Base-by-base conservation (phyloP, 64 coral and sea anemone genomes). In the Catalaphyllia jardinei region DNA sequence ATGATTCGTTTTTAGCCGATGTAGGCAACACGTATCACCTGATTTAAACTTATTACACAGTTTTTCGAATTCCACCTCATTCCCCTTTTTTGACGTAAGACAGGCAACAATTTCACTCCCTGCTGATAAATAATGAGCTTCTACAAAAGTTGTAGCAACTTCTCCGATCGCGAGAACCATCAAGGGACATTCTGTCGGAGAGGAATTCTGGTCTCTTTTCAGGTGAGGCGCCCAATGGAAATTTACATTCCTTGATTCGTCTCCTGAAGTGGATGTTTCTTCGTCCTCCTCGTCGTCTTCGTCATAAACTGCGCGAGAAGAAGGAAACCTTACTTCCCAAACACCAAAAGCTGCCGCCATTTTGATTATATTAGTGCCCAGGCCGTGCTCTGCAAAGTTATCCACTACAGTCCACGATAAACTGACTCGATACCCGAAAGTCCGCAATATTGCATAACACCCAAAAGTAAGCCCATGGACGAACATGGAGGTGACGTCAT, bases 261-360 rank as follows among this genome's bases (percentile, higher is more conserved):
- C 72, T 9, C 91, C 95, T 83, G 62, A 52, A 2, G 89, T 62
- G 25, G 38, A 86, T 65, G 77, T 31, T 77, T 74, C 76, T 16
- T 83, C 82, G 38, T 93, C 77, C 88, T 93, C 95, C n/a, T 93
- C 95, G 31, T 96, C 91, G 29, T 96, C 95, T 10, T 96, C 95
- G 19, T 96, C 95, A 60, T 96, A 92, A 30, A 96, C 95, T 31
- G 94, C 94, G 72, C 95, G 87, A 55, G 95, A 96, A 64, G 83
- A 76, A 71, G 95, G 95, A 9, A 96, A 82, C 31, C 46, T 90
- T 38, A 96, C 75, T 72, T 96, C 94, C 94, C 94, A 93, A 65
- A 93, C 46, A 76, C 95, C 95, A 71, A 96, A 88, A 8, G 57
- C 50, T 19, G 91, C 91, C 91, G 92, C 95, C 95, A 96, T 96